Evolutionary conservation across 2,888 invertebrate species (phyloP), one percentile per base, ranked within the genome.

Genomic region (Galerucella pusilla): DNA sequence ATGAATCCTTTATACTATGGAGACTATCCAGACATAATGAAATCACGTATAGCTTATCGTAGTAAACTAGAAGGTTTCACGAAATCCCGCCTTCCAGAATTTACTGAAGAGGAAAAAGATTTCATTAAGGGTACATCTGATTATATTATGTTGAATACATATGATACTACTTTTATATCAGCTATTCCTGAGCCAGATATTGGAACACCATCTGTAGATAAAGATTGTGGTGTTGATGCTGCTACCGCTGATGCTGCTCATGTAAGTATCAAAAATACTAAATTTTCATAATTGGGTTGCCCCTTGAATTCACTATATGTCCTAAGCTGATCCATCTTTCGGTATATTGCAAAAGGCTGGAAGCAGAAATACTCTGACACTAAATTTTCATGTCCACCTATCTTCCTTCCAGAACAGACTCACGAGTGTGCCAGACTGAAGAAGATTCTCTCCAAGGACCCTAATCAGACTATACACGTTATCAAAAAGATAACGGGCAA

Each of bases 141-240:
- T 84, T 94, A 93, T 85, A 88, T 95, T 71, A 94, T 94, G 0
- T 84, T 95, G 12, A 95, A 95, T 84, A 90, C 92, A 73, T 96
- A 96, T 84, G 92, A 93, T 0, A n/a, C 28, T 4, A 49, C 11
- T 45, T 60, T 35, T 14, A 54, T 63, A 25, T 14, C 14, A 4
- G 63, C 68, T 25, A 69, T 69, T 42, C 12, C 63, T 3, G 73
- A 73, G 14, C 73, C 73, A 4, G 64, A 20, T n/a, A 60, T 46
- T 59, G 28, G 54, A 28, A 35, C 69, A 6, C 69, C 69, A 5
- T 12, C 2, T 1, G 9, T 69, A 45, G 20, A 5, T 59, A 35
- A 9, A 6, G 69, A 69, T 60, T 57, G 57, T n/a, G 69, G 69
- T 60, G 69, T 69, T 57, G 16, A 20, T 16, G 7, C 59, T 16